Conservation (phyloP, 2,113 vertebrate genomes). For the Acanthochromis polyacanthus region DNA sequence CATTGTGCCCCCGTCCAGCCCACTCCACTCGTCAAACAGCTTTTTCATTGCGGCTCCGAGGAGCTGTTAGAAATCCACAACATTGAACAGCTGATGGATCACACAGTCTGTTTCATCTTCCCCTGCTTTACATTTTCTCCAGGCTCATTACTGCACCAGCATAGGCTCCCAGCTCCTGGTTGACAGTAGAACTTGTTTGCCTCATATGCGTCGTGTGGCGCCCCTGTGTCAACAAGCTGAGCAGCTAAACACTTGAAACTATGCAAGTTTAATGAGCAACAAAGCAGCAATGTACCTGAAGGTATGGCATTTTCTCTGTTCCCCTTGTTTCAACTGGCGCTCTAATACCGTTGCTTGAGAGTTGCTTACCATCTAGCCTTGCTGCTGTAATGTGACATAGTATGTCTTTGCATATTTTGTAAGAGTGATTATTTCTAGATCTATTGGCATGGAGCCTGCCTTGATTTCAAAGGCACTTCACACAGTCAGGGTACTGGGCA, state of each 20-base stretch:
- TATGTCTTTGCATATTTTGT: constrained; percentile 69
- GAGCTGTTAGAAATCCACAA: constrained; percentile 70
- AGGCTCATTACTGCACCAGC: constrained; percentile 77
- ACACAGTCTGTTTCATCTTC: constrained; percentile 82
- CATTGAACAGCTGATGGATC: constrained; percentile 78
- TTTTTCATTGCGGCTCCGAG: constrained; percentile 57
- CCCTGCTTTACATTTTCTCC: constrained; percentile 81
- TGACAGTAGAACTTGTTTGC: constrained; percentile 78
- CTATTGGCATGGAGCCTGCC: constrained; percentile 32
- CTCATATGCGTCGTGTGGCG: constrained; percentile 64
- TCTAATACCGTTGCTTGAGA: constrained; percentile 56
- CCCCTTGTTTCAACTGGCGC: constrained; percentile 31
- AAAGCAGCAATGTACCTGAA: constrained; percentile 76
- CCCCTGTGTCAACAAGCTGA: constrained; percentile 74
- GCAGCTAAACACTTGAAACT: constrained; percentile 80
- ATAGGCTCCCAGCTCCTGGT: constrained; percentile 55
- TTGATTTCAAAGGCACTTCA: constrained; percentile 55
- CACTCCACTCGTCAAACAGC: constrained; percentile 58
- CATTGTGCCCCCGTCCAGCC: constrained; percentile 17
- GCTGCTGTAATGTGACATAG: constrained; percentile 53
- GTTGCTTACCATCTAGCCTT: constrained; percentile 41
- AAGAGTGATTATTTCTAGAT: constrained; percentile 49
- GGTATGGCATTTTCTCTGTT: constrained; percentile 61
- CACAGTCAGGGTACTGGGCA: constrained; percentile 47
- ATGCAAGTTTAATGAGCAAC: constrained; percentile 80